Base-by-base conservation (phyloP, 2,888 invertebrate genomes). In the Caenorhabditis sp. region DNA sequence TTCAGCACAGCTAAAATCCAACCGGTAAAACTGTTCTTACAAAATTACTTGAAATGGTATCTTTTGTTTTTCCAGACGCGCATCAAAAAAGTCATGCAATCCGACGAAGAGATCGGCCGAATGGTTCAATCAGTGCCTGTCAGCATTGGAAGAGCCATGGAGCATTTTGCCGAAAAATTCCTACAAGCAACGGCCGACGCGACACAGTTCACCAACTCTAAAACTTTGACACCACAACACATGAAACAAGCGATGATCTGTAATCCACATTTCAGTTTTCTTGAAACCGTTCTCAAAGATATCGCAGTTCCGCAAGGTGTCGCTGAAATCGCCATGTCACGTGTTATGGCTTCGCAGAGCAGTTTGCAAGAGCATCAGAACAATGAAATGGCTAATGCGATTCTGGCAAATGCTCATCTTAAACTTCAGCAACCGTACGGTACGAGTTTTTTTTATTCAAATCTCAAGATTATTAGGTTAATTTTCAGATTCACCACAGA, bases 31-130 rank as follows among this genome's bases (percentile, higher is more conserved):
- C 58, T 51, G 19, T 51, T 63, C 54, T 65, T 57, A 43, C 17
- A 23, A 26, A 26, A 27, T 26, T 37, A 19, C 10, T 37, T 27
- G 21, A n/a, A 10, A 31, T 19, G 17, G 49, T 31, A 19, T n/a
- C 0, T 21, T 37, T 23, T 43, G 43, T 55, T 10, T 53, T 74
- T 80, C 24, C 63, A 84, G 84, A 86, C 86, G 6, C 92, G 99
- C 87, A 97, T 99, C 86, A 99, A 99, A 91, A 99, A 97, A 91
- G 99, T 99, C 81, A 99, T 99, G 97, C 97, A 99, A 90, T 95
- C 95, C 81, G 99, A 99, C 89, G 97, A 99, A 89, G 97, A 99
- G 90, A 95, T 99, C 88, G 99, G 99, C 83, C 96, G 97, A 92
- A 97, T 99, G 80, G 97, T 97, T 76, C 96, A 97, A 89, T 95